Evolutionary conservation across 2,797 vertebrate genomes (phyloP).

Genomic region (Anabacerthia variegaticeps): DNA sequence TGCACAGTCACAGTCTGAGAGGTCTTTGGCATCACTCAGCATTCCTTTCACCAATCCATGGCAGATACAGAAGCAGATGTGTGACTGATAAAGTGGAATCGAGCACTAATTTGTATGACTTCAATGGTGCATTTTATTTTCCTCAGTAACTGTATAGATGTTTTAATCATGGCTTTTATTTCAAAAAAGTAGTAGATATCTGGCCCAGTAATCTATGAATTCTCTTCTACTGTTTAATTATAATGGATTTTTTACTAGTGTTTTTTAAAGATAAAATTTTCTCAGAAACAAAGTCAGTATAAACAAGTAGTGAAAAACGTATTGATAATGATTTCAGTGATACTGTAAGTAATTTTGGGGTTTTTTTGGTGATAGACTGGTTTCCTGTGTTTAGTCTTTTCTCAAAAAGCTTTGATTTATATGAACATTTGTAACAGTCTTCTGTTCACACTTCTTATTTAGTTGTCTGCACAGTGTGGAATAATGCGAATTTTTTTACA

Average conservation of each 20-base stretch:
- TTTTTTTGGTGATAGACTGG: not conserved
- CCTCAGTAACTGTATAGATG: not conserved
- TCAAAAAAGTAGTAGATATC: not conserved
- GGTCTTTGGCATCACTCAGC: not conserved
- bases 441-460: not conserved
- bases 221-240: not conserved
- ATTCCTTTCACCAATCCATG: not conserved
- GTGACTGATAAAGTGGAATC: not conserved
- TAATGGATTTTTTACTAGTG: not conserved
- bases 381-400: not conserved
- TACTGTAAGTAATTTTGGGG: not conserved
- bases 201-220: not conserved
- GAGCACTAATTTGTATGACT: not conserved
- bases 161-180: not conserved
- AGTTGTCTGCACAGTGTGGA: not conserved
- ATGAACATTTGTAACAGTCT: not conserved
- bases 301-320: not conserved
- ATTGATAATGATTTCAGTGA: not conserved
- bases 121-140: not conserved
- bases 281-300: not conserved
- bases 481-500: not conserved
- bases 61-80: not conserved
- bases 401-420: not conserved
- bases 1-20: not conserved
- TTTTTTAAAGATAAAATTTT: not conserved